Base-by-base conservation (phyloP, 2,113 vertebrate genomes). In the Ondatra zibethicus region DNA sequence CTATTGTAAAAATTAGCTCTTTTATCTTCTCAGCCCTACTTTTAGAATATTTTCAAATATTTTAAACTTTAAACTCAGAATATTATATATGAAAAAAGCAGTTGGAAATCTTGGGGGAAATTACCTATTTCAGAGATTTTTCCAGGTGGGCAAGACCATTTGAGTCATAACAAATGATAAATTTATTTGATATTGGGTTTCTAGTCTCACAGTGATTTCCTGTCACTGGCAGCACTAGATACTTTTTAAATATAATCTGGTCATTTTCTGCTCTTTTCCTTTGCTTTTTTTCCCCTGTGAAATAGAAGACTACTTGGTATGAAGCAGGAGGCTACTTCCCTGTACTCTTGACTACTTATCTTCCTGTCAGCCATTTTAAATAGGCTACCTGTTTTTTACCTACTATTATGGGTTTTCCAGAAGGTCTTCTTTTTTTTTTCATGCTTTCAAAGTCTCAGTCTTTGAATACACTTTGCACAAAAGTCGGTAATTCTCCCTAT, bases 201-300 rank as follows among this genome's bases (percentile, higher is more conserved):
- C 39, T 50, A 5, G 3, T 47, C 5, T 68, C 14, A 31, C 9
- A 13, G 27, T 68, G 42, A 14, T 42, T 17, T 3, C 21, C 19
- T 17, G 3, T 23, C 31, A 50, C 84, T 68, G 29, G 21, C 29
- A 87, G 3, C 2, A 25, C 14, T 21, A 21, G 61, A 8, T 50
- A 10, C 17, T 13, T 65, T 68, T 42, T 50, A 47, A 68, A 21
- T 50, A 66, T 0, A 68, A 7, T 21, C 36, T 72, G 8, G 36
- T 39, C 70, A 23, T 75, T 61, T 96, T 50, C 65, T 87, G n/a
- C 27, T 77, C 42, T 36, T 63, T 19, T 52, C 25, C 23, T 66
- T 95, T 91, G 61, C 13, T n/a, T 65, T 97, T 58, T 95, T 55
- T 45, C 58, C 29, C 89, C 76, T 89, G 45, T 90, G 36, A 61